Evolutionary conservation across 64 coral and sea anemone species (phyloP).

Genomic region (Montipora cactus): DNA sequence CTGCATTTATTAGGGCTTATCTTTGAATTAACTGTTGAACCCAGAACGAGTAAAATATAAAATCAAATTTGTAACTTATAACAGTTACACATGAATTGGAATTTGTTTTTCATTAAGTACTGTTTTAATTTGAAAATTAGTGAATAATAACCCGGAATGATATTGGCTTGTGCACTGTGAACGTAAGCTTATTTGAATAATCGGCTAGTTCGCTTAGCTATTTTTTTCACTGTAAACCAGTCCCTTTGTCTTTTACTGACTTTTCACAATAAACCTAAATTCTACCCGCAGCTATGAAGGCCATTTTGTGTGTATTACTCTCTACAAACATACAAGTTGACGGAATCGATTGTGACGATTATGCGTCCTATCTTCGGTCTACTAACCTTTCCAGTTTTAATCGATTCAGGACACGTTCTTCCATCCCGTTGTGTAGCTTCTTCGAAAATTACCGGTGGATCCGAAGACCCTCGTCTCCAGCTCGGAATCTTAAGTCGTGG

Average conservation of each 20-base stretch:
- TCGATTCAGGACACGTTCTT: not conserved
- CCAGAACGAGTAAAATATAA: too few species aligned
- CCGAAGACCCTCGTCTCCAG: not conserved
- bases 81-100: too few species aligned
- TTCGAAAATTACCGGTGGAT: not conserved
- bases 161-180: conserved; percentile 12
- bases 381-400: conserved; percentile 9
- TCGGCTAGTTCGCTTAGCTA: not conserved
- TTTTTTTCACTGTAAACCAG: too few species aligned
- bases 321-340: not conserved
- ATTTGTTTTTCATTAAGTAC: too few species aligned
- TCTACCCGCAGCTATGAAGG: not conserved
- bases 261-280: not conserved
- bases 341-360: not conserved
- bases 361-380: not conserved
- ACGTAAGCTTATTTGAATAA: not conserved
- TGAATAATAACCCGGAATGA: not conserved
- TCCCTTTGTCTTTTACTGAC: too few species aligned
- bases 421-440: conserved; percentile 1
- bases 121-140: not conserved
- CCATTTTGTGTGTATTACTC: not conserved
- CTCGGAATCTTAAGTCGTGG: conserved; percentile 16
- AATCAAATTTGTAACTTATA: too few species aligned
- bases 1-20: too few species aligned
- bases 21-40: too few species aligned